Percentiles rank a stretch among this genome's conserved stretches.
Conservation (phyloP, 2,113 vertebrate genomes). For the Asarcornis scutulata region DNA sequence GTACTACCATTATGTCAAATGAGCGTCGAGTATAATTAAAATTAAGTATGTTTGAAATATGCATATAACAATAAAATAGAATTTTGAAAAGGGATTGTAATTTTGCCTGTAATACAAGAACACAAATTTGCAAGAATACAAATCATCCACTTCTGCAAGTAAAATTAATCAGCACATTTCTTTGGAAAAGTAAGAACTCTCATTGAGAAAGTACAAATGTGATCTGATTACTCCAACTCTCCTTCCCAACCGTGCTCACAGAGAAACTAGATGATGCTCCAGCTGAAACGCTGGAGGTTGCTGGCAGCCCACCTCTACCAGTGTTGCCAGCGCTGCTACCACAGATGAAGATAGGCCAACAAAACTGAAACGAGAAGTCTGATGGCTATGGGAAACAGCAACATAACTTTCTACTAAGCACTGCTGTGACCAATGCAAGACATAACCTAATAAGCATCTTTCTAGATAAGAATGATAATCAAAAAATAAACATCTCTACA, state of each 20-base stretch:
- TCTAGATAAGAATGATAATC: not conserved
- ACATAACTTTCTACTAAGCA: not conserved
- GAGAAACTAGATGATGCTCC: not conserved
- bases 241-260: not conserved
- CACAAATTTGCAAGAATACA: not conserved
- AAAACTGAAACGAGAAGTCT: not conserved
- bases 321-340: not conserved
- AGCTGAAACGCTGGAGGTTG: not conserved
- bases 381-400: not conserved
- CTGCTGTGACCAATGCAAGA: not conserved
- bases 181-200: not conserved
- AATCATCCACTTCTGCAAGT: not conserved
- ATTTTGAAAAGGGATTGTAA: not conserved
- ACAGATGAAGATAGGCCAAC: not conserved
- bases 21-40: not conserved
- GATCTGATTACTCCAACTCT: not conserved
- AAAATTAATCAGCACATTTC: not conserved
- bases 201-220: accelerated
- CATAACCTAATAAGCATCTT: not conserved
- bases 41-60: not conserved
- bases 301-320: not conserved
- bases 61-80: not conserved
- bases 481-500: not conserved
- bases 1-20: not conserved
- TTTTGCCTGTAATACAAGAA: not conserved